Evolutionary conservation across 2,113 vertebrate species (phyloP).

Genomic region (Nibea coibor): DNA sequence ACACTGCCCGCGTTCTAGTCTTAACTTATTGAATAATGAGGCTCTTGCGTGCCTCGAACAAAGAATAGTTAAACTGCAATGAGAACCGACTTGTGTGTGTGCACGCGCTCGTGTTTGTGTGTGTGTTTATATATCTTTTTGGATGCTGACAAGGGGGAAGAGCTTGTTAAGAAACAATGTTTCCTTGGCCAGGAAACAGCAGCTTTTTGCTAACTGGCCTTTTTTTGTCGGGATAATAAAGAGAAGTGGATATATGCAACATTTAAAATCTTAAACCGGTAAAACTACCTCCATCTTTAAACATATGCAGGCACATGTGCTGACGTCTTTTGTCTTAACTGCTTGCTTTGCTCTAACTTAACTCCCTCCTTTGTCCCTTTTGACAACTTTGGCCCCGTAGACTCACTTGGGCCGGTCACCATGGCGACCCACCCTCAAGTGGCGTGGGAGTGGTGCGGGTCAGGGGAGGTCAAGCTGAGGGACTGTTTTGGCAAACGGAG

Average conservation of each 20-base stretch:
- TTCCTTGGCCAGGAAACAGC: constrained; percentile 66
- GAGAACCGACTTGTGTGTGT: constrained; percentile 49
- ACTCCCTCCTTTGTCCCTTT: constrained; percentile 55
- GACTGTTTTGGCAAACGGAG: constrained; percentile 78
- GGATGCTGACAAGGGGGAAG: constrained; percentile 62
- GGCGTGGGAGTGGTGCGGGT: constrained; percentile 68
- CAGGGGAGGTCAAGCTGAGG: constrained; percentile 72
- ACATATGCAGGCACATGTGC: constrained; percentile 63
- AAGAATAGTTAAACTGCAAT: constrained; percentile 69
- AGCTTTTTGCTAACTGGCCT: constrained; percentile 63
- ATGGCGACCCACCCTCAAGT: constrained; percentile 76
- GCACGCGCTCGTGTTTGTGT: constrained; percentile 30
- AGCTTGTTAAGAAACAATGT: constrained; percentile 73
- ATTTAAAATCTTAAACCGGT: constrained; percentile 49
- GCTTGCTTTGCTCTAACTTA: constrained; percentile 48
- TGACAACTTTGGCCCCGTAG: constrained; percentile 56
- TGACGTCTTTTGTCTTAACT: constrained; percentile 44
- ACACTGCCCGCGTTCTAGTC: constrained; percentile 52
- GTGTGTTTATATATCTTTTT: constrained; percentile 51
- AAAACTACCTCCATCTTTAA: constrained; percentile 34
- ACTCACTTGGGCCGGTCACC: constrained; percentile 67
- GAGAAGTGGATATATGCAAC: constrained; percentile 42
- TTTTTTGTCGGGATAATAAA: constrained; percentile 65
- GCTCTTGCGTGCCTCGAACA: constrained; percentile 60
- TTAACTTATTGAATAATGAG: constrained; percentile 78